phyloP scores from a whole-genome alignment of 2,888 invertebrate species.

The Epirrhoe alternata region DNA sequence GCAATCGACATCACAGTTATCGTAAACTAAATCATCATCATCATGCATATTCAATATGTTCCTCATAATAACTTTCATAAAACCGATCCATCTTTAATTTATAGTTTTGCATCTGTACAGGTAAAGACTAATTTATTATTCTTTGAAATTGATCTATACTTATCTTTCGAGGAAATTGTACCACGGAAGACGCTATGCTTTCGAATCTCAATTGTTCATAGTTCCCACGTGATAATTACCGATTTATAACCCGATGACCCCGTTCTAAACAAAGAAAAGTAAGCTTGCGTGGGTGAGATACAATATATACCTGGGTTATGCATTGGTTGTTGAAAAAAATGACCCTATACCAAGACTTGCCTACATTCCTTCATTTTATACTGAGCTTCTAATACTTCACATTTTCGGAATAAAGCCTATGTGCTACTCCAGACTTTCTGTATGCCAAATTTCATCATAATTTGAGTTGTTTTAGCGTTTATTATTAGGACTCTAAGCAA shows the following conservation, averaged over 20 bases:
- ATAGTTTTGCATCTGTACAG: too few relatives aligned
- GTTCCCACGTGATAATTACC: slow-evolving; percentile 35
- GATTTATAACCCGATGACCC: slow-evolving; percentile 35
- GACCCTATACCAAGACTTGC: neutral
- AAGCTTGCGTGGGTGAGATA: neutral
- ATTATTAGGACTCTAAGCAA: neutral
- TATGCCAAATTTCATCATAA: too few relatives aligned
- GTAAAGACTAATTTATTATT: neutral
- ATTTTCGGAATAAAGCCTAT: too few relatives aligned
- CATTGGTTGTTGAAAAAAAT: neutral
- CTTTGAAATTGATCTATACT: neutral
- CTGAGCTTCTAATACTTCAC: too few relatives aligned
- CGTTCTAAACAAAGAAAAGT: slow-evolving; percentile 22
- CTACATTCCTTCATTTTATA: neutral
- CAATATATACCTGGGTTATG: neutral
- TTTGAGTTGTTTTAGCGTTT: too few relatives aligned
- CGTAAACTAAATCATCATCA: too few relatives aligned
- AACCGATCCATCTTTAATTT: too few relatives aligned
- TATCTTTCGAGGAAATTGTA: slow-evolving; percentile 26
- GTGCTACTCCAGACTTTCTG: too few relatives aligned
- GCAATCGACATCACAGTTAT: too few relatives aligned
- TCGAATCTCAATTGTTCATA: slow-evolving; percentile 28
- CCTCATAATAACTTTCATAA: too few relatives aligned
- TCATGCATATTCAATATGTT: too few relatives aligned
- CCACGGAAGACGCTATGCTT: slow-evolving; percentile 32